Evolutionary conservation across 2,888 invertebrate genomes (phyloP).

Genomic region (Eupithecia subumbrata): DNA sequence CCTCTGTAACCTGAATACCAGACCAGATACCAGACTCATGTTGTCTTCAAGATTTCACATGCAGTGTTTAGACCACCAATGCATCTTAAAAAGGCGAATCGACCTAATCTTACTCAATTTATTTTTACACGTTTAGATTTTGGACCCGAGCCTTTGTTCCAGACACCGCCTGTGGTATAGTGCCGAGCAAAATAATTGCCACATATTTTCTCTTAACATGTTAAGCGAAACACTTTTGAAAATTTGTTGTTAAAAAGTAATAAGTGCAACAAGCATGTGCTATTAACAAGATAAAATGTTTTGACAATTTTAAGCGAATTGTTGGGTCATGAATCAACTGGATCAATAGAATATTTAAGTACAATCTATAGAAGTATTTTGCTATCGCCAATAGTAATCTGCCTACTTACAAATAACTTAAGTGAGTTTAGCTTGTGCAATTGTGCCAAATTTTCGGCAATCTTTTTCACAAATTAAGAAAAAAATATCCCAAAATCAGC

Average conservation of each 20-base stretch:
- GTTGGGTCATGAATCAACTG: too few relatives aligned
- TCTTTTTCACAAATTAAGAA: not conserved
- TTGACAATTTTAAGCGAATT: too few relatives aligned
- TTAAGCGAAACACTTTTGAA: not conserved
- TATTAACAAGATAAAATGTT: too few relatives aligned
- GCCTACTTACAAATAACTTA: not conserved
- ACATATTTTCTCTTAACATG: not conserved
- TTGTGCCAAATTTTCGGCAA: not conserved
- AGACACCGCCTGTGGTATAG: constrained; percentile 32
- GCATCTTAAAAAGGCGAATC: constrained; percentile 25
- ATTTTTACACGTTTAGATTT: constrained; percentile 43
- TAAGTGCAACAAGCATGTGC: too few relatives aligned
- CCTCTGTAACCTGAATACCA: constrained; percentile 23
- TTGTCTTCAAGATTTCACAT: constrained; percentile 29
- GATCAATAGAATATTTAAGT: too few relatives aligned
- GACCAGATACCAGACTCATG: constrained; percentile 10
- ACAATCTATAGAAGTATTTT: too few relatives aligned
- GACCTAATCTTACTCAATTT: constrained; percentile 26
- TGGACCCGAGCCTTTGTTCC: constrained; percentile 34
- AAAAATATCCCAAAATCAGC: not conserved
- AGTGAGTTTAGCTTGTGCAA: not conserved
- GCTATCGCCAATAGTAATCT: not conserved
- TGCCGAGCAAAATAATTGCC: constrained; percentile 25
- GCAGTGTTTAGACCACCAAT: constrained; percentile 36
- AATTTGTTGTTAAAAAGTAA: too few relatives aligned